Conservation (phyloP, 2,888 invertebrate genomes). For the Gortyna flavago region DNA sequence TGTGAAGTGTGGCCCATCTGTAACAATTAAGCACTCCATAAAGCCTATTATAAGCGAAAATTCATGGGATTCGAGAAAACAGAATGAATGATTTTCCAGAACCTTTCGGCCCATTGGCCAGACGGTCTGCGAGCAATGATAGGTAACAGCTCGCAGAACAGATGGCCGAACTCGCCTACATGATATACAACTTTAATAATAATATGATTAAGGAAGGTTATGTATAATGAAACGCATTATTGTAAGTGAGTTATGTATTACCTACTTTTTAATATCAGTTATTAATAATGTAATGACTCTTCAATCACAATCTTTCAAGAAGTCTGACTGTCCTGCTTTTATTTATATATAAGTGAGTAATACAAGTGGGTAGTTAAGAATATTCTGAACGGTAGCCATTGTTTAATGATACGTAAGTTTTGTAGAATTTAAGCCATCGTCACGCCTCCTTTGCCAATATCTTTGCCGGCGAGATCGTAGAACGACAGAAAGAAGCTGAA, state of each 20-base stretch:
- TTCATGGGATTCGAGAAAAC: too few relatives aligned
- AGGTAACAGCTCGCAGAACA: too few relatives aligned
- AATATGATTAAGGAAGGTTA: background rate
- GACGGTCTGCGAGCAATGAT: too few relatives aligned
- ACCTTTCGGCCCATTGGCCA: too few relatives aligned
- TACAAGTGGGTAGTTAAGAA: background rate
- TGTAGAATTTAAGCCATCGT: constrained; percentile 31
- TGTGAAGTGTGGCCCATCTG: background rate
- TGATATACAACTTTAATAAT: background rate
- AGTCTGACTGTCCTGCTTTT: background rate
- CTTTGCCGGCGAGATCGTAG: constrained; percentile 74
- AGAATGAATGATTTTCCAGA: too few relatives aligned
- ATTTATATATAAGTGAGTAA: background rate
- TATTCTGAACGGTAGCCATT: background rate
- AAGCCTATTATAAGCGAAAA: too few relatives aligned
- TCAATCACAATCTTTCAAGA: background rate
- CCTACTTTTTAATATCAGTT: constrained; percentile 1
- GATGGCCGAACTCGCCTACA: too few relatives aligned
- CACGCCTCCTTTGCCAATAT: constrained; percentile 68
- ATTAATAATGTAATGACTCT: background rate
- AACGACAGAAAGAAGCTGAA: constrained; percentile 81
- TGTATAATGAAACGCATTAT: constrained; percentile 1
- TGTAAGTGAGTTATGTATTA: background rate
- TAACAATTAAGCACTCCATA: too few relatives aligned
- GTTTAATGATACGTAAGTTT: too few relatives aligned